A percentile compares a stretch with the other conserved stretches of the same genome.
Evolutionary conservation across 2,888 invertebrate genomes (phyloP).

Genomic region (Steinernema carpocapsae): DNA sequence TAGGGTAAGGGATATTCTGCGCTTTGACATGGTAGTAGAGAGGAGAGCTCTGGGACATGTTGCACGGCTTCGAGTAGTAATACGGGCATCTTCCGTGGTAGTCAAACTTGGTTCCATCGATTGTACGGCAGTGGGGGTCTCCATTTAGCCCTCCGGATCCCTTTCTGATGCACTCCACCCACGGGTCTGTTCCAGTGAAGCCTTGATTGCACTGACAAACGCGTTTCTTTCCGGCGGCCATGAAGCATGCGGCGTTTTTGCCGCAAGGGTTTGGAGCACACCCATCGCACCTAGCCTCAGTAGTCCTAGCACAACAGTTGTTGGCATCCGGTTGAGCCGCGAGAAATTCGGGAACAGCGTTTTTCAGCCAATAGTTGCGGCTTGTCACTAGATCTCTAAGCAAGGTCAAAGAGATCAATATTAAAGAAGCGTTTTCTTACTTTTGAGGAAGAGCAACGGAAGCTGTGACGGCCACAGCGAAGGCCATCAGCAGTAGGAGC

Average conservation of each 20-base stretch:
- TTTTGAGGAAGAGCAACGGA: too few species aligned
- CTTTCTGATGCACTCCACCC: background rate
- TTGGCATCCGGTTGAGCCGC: too few species aligned
- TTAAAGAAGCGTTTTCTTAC: too few species aligned
- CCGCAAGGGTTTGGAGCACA: background rate
- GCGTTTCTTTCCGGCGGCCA: background rate
- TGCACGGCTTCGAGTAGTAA: background rate
- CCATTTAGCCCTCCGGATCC: background rate
- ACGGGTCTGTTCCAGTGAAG: background rate
- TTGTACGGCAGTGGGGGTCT: background rate
- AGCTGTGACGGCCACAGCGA: too few species aligned
- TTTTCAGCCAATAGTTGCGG: too few species aligned
- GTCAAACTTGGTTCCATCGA: background rate
- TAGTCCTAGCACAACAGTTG: background rate
- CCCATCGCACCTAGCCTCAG: background rate
- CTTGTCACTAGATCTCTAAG: too few species aligned
- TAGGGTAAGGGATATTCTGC: background rate
- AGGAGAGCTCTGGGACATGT: background rate
- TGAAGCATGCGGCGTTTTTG: background rate
- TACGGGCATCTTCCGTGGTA: background rate
- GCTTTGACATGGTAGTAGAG: background rate
- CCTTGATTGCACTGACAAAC: background rate
- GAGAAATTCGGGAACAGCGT: too few species aligned
- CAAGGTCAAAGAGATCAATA: background rate
- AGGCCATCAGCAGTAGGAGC: too few species aligned